These are phyloP conservation scores for Petroica traversi DNA, from an alignment of 2,113 vertebrate genomes.

Conservation along the genomic window DNA sequence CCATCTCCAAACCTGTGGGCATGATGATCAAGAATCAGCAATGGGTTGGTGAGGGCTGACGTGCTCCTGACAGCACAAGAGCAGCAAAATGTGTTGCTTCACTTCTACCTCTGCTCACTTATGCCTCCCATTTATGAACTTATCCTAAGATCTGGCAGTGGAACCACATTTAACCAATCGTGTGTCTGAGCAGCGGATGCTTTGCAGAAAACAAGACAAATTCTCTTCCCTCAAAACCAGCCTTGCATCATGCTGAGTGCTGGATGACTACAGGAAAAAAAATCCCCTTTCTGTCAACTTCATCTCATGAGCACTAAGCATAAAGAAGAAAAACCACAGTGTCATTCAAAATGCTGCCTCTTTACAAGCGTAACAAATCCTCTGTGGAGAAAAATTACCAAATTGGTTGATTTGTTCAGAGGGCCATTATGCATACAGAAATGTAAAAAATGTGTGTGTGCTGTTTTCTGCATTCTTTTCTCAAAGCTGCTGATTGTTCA, in stretches of 20 bases:
- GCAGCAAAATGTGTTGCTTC: neutral
- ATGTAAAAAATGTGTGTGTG: neutral
- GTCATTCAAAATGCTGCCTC: conserved; percentile 22
- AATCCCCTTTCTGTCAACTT: neutral
- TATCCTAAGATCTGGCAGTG: neutral
- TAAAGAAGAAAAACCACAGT: neutral
- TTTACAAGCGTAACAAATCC: conserved; percentile 9
- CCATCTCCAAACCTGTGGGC: neutral
- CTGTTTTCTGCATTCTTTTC: conserved; percentile 12
- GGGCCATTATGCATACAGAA: neutral
- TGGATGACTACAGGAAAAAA: neutral
- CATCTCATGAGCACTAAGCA: neutral
- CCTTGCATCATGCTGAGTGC: neutral
- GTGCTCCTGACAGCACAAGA: neutral
- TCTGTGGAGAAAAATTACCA: conserved; percentile 11
- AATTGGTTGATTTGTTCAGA: conserved; percentile 10
- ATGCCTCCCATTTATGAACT: neutral
- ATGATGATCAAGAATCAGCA: neutral
- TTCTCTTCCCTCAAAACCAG: neutral
- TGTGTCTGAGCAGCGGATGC: neutral
- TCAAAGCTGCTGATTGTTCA: conserved; percentile 7
- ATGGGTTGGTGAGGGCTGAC: neutral
- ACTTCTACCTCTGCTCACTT: neutral
- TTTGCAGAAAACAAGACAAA: neutral
- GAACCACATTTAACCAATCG: neutral